Percentiles rank a stretch among this genome's conserved stretches.
These are phyloP conservation scores for Callithrix jacchus DNA, from an alignment of 2,113 vertebrate species.

Conservation along the genomic window DNA sequence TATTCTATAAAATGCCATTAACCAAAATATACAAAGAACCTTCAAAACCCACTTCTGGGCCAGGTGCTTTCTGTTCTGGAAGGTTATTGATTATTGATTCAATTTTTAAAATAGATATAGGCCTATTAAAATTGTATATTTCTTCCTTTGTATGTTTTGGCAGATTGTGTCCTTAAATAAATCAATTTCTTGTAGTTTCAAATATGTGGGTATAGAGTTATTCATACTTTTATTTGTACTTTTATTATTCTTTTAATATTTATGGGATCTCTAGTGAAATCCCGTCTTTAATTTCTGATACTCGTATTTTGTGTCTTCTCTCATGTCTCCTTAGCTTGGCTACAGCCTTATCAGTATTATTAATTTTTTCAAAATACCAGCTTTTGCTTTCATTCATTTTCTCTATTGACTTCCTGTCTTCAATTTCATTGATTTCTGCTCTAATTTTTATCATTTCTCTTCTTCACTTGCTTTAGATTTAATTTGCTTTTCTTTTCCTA, in stretches of 20 bases:
- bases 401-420: neutral
- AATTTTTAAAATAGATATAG: neutral
- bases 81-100: neutral
- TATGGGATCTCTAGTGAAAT: neutral
- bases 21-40: neutral
- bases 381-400: neutral
- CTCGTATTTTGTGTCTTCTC: neutral
- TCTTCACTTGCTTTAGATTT: neutral
- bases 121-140: neutral
- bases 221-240: neutral
- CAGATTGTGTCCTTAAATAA: neutral
- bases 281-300: neutral
- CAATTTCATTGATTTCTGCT: neutral
- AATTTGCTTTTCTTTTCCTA: neutral
- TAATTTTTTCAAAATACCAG: neutral
- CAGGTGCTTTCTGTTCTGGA: neutral
- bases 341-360: neutral
- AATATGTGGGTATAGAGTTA: neutral
- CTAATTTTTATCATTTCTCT: neutral
- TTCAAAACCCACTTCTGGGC: neutral
- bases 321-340: neutral
- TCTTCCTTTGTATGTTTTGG: neutral
- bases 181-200: neutral
- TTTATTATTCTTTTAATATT: neutral
- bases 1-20: neutral